Conservation (phyloP, 1,140 invertebrate species). For the Chymomyza costata region DNA sequence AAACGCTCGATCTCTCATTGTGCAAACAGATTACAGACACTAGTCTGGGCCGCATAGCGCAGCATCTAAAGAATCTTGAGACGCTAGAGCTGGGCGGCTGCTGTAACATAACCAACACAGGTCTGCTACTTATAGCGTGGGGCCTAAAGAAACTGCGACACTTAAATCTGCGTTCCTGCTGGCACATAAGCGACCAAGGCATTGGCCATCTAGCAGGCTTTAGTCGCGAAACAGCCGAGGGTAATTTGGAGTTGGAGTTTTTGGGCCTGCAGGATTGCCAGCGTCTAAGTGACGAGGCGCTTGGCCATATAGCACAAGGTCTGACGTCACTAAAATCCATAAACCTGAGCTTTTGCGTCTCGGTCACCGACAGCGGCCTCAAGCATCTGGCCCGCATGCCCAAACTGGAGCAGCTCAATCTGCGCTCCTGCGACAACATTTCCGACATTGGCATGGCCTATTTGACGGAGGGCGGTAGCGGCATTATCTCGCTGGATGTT, state of each 20-base stretch:
- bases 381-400: constrained; percentile 91
- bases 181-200: constrained; percentile 92
- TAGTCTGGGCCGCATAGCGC: constrained; percentile 87
- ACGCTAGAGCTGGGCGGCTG: constrained; percentile 93
- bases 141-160: constrained; percentile 88
- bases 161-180: constrained; percentile 92
- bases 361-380: constrained; percentile 92
- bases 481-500: constrained; percentile 89
- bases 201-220: constrained; percentile 90
- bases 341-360: constrained; percentile 95
- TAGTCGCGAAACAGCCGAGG: constrained; percentile 80
- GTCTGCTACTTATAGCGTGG: constrained; percentile 89
- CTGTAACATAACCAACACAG: constrained; percentile 91
- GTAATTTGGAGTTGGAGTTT: constrained; percentile 85
- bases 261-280: constrained; percentile 96
- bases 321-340: constrained; percentile 85
- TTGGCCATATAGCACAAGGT: constrained; percentile 88
- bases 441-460: constrained; percentile 94
- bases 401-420: constrained; percentile 89
- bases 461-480: constrained; percentile 88
- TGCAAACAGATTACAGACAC: constrained; percentile 96
- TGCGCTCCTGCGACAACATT: constrained; percentile 94
- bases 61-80: constrained; percentile 91
- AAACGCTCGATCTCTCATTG: constrained; percentile 89
- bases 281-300: constrained; percentile 91